A percentile compares a stretch with the other conserved stretches of the same genome.
phyloP scores from a whole-genome alignment of 2,797 vertebrate genomes.

The Hephaestus fuliginosus region DNA sequence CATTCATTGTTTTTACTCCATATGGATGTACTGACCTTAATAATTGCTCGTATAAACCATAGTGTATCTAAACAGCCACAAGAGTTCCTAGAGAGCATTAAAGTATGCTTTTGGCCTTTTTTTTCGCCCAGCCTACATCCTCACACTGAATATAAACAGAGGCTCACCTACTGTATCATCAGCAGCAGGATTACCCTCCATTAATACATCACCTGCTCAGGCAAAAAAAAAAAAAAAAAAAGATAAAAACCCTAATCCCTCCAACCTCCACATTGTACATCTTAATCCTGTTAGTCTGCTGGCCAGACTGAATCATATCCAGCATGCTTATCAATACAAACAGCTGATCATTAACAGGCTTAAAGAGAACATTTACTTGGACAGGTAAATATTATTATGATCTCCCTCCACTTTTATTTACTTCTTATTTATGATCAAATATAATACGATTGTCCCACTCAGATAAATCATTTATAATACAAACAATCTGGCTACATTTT shows the following conservation, averaged over 20 bases:
- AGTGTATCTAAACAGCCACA: not conserved
- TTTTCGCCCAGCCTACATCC: not conserved
- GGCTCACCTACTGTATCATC: constrained; percentile 37
- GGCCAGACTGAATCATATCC: not conserved
- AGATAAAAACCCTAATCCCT: constrained; percentile 52
- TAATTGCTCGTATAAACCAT: not conserved
- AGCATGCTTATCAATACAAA: constrained; percentile 12
- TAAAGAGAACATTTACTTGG: too few relatives aligned
- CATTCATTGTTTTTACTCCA: too few relatives aligned
- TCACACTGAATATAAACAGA: constrained; percentile 32
- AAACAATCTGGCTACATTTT: too few relatives aligned
- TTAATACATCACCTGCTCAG: constrained; percentile 34
- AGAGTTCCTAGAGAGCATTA: not conserved
- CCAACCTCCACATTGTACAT: constrained; percentile 42
- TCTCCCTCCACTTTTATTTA: too few relatives aligned
- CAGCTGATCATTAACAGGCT: not conserved
- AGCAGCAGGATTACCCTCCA: constrained; percentile 50
- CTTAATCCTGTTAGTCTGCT: constrained; percentile 41
- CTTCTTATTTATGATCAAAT: too few relatives aligned
- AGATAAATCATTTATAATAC: not conserved
- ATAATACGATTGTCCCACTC: not conserved
- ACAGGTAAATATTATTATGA: too few relatives aligned
- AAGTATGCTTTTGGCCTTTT: not conserved
- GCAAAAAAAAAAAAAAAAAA: too few relatives aligned
- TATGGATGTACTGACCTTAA: too few relatives aligned